These are phyloP conservation scores for Manis javanica DNA, from an alignment of 2,797 vertebrate genomes.

Conservation along the genomic window DNA sequence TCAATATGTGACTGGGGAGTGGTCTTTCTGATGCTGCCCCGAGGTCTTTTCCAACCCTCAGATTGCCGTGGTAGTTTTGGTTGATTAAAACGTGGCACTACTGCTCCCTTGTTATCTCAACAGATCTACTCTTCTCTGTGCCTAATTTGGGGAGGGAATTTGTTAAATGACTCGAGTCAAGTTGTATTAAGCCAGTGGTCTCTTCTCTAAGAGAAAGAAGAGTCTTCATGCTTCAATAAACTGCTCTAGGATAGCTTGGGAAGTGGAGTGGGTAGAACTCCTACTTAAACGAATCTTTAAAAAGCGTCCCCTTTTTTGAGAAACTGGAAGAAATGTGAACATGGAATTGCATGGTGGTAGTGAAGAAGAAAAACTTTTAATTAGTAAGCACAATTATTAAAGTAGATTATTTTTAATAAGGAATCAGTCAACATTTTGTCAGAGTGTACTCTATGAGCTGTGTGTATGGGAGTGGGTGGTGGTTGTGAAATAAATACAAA, in stretches of 20 bases:
- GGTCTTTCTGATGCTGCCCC: neutral
- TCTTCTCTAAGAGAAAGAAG: neutral
- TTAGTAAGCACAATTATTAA: constrained; percentile 26
- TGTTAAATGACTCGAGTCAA: constrained; percentile 7
- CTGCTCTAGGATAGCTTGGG: neutral
- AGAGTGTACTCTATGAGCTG: neutral
- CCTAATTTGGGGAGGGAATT: neutral
- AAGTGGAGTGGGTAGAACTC: neutral
- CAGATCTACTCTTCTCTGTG: neutral
- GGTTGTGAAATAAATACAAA: constrained; percentile 32
- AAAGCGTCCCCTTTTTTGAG: neutral
- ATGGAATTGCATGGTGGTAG: neutral
- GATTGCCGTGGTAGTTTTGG: neutral
- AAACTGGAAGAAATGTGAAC: neutral
- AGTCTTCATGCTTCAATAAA: neutral
- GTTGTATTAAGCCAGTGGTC: neutral
- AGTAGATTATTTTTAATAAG: neutral
- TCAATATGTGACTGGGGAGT: neutral
- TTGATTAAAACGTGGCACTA: neutral
- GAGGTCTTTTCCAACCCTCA: neutral
- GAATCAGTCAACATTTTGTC: constrained; percentile 6
- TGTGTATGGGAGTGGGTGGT: neutral
- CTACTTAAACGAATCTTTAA: neutral
- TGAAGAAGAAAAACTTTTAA: constrained; percentile 9
- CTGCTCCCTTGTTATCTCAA: neutral